phyloP scores from a whole-genome alignment of 1,140 invertebrate species.

The Apis cerana region DNA sequence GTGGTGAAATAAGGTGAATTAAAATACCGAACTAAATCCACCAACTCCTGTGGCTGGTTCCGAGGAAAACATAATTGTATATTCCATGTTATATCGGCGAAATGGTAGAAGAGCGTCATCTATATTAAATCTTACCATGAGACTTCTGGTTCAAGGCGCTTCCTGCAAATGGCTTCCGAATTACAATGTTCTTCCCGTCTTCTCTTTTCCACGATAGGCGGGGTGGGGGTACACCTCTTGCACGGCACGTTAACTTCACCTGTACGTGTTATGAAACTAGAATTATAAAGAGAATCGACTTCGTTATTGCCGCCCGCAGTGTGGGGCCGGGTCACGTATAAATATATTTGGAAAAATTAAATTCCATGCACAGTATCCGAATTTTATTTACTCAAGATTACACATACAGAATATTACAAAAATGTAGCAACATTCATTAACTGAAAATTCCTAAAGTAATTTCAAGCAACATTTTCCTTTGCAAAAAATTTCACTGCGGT shows the following conservation, averaged over 20 bases:
- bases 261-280: constrained; percentile 70
- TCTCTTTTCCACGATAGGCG: constrained; percentile 93
- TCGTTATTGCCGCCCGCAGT: constrained; percentile 53
- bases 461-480: too few relatives aligned
- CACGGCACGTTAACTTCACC: constrained; percentile 84
- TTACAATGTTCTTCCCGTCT: constrained; percentile 90
- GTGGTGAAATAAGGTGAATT: constrained; percentile 55
- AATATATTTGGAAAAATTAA: constrained; percentile 53
- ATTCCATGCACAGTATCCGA: too few relatives aligned
- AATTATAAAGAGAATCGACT: constrained; percentile 67
- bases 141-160: constrained; percentile 82
- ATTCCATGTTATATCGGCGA: constrained; percentile 50
- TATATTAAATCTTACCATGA: constrained; percentile 71
- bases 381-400: background rate
- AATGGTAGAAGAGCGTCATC: constrained; percentile 42
- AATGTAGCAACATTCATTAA: background rate
- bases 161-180: constrained; percentile 82
- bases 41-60: background rate
- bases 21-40: constrained; percentile 47
- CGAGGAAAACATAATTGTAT: constrained; percentile 58
- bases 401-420: background rate
- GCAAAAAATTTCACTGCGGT: too few relatives aligned
- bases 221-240: constrained; percentile 91
- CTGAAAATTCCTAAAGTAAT: too few relatives aligned
- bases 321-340: constrained; percentile 35